Base-by-base conservation (phyloP, 1,140 invertebrate genomes). In the Cotesia chilonis region DNA sequence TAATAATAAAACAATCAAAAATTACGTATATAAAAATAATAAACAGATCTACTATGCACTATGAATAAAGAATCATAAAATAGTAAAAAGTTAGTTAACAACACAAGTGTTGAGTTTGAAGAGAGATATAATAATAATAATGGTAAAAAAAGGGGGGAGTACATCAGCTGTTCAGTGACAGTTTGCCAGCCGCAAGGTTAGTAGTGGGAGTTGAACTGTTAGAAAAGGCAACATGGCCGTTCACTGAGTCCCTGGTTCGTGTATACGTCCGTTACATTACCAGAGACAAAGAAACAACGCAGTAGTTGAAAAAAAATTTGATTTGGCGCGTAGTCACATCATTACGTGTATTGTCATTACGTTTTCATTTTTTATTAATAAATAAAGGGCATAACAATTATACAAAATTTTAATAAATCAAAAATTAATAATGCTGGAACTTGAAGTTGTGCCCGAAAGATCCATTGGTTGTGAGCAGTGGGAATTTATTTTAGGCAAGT, bases 401-500 rank as follows among this genome's bases (percentile, higher is more conserved):
- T n/a, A 59, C 4, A n/a, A n/a, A 54, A 20, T 28, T 55, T 38
- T 55, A 51, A n/a, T 17, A 55, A 36, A 14, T 9, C 57, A 66
- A 41, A n/a, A 73, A 41, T n/a, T 20, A 73, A 84, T 81, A 86
- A 98, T 98, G 96, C 91, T 98, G 88, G 96, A 97, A 87, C 91
- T 98, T 83, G 96, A 98, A 90, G 94, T 98, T 81, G 91, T 97
- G 79, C 96, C 96, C 74, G 96, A 98, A 89, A 92, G 95, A 86
- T 97, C 96, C 78, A 90, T 98, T 83, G 95, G 96, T 88, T 96
- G 95, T 87, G 96, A 98, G 87, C 92, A 96, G 90, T 98, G 96
- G 96, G 96, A 98, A 89, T 97, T 98, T 89, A 92, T 97, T 87
- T 90, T 98, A 89, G 96, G 96, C 95, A 89, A 92, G 92, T 89